Percentiles rank a stretch among this genome's conserved stretches.
phyloP scores from a whole-genome alignment of 2,113 vertebrate species.

The Chloropsis cyanopogon region DNA sequence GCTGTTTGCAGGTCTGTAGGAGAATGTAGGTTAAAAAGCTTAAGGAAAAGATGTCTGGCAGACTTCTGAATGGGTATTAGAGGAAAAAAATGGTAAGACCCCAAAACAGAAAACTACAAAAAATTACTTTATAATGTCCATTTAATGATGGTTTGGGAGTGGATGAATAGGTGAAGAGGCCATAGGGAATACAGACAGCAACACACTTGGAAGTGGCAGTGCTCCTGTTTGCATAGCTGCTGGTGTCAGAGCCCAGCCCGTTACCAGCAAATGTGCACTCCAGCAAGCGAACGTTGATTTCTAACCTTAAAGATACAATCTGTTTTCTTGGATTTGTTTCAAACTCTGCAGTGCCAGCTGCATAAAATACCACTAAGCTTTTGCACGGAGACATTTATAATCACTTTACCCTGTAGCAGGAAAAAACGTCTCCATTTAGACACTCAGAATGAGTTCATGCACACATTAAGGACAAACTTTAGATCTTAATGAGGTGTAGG shows the following conservation, averaged over 20 bases:
- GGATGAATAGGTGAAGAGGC: conserved; percentile 2
- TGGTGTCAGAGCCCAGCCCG: neutral
- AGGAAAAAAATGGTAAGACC: neutral
- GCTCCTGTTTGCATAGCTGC: neutral
- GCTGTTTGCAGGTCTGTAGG: neutral
- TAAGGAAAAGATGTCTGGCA: neutral
- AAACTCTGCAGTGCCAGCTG: conserved; percentile 39
- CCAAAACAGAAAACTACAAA: neutral
- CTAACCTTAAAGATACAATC: conserved; percentile 56
- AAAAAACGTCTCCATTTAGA: conserved; percentile 60
- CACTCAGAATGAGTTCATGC: conserved; percentile 46
- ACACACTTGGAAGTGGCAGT: neutral
- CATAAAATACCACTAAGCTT: conserved; percentile 50
- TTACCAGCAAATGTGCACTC: neutral
- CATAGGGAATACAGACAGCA: neutral
- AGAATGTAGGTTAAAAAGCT: neutral
- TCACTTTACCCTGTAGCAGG: conserved; percentile 47
- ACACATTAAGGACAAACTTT: conserved; percentile 54
- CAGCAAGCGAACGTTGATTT: conserved; percentile 33
- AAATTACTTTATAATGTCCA: neutral
- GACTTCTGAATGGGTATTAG: neutral
- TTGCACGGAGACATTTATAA: conserved; percentile 61
- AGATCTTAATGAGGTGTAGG: conserved; percentile 52
- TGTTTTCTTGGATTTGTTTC: conserved; percentile 64
- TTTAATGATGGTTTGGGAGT: conserved; percentile 1